Evolutionary conservation across 2,888 invertebrate genomes (phyloP), one percentile per base, ranked within the genome.

Genomic region (Ophion ellenae): DNA sequence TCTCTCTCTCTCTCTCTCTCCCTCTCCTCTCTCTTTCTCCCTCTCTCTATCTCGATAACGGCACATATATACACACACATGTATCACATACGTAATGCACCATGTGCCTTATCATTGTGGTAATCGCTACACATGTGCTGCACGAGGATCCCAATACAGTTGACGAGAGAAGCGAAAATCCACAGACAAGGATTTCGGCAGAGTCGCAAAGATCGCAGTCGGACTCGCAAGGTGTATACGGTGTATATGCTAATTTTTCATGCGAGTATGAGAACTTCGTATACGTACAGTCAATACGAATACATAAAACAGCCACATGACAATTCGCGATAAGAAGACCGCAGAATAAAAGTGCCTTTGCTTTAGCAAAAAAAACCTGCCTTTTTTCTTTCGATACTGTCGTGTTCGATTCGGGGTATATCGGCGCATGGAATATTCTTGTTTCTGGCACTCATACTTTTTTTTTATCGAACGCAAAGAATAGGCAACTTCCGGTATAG

Each of bases 401-500:
- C 40, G 59, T 6, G 53, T 61, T 36, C 40, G 66, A 67, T 24
- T 53, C 45, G 24, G 14, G 3, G 11, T 24, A 61, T 45, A 32
- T 45, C 66, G 57, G 32, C 57, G 28, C 32, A 28, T 76, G 17
- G 53, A 53, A 53, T 53, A 64, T 47, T 24, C 10, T 32, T 24
- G 9, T 24, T 80, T 73, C 66, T 73, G 17, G 57, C 45, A 14
- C 14, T 47, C 5, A 1, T 70, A n/a, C 7, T 53, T 47, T 17
- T 47, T 20, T 20, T n/a, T n/a, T n/a, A 67, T 24, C 32, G 6
- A 69, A 80, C 14, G 36, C 57, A 66, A 64, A 64, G 59, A 71
- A 71, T 28, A 73, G 63, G 75, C 53, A 32, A 47, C 63, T 79
- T 79, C 36, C 70, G 85, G 78, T 75, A 75, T 71, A 73, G 36